Conservation (phyloP, 2,113 vertebrate species). For the Percopsis transmontana region DNA sequence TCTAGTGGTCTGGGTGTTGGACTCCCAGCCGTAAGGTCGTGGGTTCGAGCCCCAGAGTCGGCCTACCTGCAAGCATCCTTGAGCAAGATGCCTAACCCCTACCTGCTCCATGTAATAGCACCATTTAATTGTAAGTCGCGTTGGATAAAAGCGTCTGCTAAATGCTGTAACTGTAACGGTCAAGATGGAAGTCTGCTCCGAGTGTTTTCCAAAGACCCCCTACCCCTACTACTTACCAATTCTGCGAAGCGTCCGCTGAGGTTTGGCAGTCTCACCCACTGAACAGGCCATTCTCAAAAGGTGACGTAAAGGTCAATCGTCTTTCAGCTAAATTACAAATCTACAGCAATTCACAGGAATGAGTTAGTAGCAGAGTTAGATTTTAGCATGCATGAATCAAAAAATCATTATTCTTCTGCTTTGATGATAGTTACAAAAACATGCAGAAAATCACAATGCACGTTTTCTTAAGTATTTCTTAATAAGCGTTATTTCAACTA, state of each 20-base stretch:
- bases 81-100: too few relatives aligned
- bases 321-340: slow-evolving; percentile 89
- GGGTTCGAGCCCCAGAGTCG: too few relatives aligned
- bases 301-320: slow-evolving; percentile 84
- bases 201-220: not conserved
- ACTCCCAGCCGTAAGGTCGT: too few relatives aligned
- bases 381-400: slow-evolving; percentile 73
- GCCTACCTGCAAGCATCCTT: not conserved
- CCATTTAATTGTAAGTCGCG: too few relatives aligned
- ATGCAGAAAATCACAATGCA: slow-evolving; percentile 46
- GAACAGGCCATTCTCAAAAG: slow-evolving; percentile 89
- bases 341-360: slow-evolving; percentile 86
- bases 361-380: slow-evolving; percentile 86
- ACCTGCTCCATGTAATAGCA: too few relatives aligned
- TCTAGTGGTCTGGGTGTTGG: too few relatives aligned
- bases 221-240: slow-evolving; percentile 85
- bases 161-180: too few relatives aligned
- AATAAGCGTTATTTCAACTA: slow-evolving; percentile 7
- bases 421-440: slow-evolving; percentile 65
- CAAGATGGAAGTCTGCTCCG: not conserved
- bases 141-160: too few relatives aligned
- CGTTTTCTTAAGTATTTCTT: not conserved
- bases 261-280: slow-evolving; percentile 71
- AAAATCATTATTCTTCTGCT: slow-evolving; percentile 78
- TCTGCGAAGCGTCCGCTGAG: slow-evolving; percentile 78